These are phyloP conservation scores for Pantherophis alleghaniensis DNA, from an alignment of 2,797 vertebrate species.

Conservation along the genomic window DNA sequence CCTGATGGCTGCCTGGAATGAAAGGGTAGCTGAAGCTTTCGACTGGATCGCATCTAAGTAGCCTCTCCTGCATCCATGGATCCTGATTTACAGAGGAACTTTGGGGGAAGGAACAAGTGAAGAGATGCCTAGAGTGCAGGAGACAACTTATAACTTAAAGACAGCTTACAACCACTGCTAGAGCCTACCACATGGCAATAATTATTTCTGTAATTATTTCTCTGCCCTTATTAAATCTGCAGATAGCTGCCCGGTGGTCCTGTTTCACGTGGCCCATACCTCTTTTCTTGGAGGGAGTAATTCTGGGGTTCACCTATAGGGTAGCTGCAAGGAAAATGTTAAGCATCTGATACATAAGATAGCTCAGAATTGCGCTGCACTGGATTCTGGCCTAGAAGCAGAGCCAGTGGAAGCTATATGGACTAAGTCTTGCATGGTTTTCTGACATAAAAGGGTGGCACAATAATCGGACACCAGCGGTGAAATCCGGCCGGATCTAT, in stretches of 20 bases:
- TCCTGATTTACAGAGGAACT: neutral
- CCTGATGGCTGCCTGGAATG: neutral
- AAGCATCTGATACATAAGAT: neutral
- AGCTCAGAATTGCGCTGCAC: neutral
- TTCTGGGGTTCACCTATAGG: neutral
- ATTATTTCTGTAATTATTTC: neutral
- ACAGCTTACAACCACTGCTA: neutral
- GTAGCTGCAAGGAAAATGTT: neutral
- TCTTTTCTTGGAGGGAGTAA: neutral
- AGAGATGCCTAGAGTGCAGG: neutral
- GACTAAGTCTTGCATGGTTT: neutral
- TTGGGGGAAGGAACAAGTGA: neutral
- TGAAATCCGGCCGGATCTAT: too few species aligned
- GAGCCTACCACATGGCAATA: neutral
- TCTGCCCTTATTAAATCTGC: neutral
- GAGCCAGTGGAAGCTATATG: neutral
- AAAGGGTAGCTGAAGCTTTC: neutral
- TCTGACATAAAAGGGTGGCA: neutral
- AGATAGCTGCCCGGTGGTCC: neutral
- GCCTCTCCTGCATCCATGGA: neutral
- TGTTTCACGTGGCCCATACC: neutral
- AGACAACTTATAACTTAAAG: neutral
- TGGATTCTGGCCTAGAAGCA: neutral
- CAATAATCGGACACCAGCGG: neutral
- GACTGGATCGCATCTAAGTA: neutral